Evolutionary conservation across 2,797 vertebrate species (phyloP).

Genomic region (Cephalopachus bancanus): DNA sequence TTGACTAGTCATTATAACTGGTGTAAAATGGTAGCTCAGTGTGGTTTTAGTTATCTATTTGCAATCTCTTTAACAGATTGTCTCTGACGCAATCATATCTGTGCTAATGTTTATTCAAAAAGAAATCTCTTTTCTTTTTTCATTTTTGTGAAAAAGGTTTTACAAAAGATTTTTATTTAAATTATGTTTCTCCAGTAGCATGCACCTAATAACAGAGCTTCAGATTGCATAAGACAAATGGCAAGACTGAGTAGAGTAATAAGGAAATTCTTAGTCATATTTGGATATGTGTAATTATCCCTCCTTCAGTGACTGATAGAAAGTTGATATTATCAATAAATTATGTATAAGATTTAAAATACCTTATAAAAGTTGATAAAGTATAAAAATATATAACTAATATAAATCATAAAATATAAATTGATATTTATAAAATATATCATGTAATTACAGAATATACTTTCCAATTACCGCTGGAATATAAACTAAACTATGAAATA

Average conservation of each 20-base stretch:
- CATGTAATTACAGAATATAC: background rate
- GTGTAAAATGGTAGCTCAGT: too few relatives aligned
- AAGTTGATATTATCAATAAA: background rate
- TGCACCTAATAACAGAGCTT: background rate
- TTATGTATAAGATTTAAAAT: background rate
- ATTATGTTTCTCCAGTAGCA: background rate
- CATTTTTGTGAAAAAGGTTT: background rate
- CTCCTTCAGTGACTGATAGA: background rate
- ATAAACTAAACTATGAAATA: background rate
- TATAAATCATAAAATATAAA: background rate
- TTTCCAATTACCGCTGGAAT: background rate
- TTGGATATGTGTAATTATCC: background rate
- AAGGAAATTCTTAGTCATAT: background rate
- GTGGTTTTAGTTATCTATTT: background rate
- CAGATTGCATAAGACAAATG: background rate
- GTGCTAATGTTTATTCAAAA: background rate
- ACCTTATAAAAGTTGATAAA: background rate
- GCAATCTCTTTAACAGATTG: background rate
- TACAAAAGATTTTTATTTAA: background rate
- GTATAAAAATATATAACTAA: background rate
- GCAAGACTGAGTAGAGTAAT: background rate
- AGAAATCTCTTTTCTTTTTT: background rate
- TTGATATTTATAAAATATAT: background rate
- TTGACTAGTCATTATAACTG: too few relatives aligned
- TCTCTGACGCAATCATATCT: background rate